Conservation (phyloP, 2,113 vertebrate species). For the Bos taurus region ARS-UCD2.0 NC_037336.1:38021501-38022000, state of each 20-base stretch:
- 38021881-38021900: not conserved
- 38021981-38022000: slow-evolving; percentile 54
- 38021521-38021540: too few relatives aligned
- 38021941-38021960: slow-evolving; percentile 34
- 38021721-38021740: not conserved
- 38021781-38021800: not conserved
- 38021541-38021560: too few relatives aligned
- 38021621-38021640: not conserved
- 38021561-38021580: fast-evolving
- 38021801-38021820: not conserved
- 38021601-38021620: not conserved
- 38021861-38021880: not conserved
- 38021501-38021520: too few relatives aligned
- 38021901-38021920: slow-evolving; percentile 33
- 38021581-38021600: too few relatives aligned
- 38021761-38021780: not conserved
- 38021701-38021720: not conserved
- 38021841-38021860: not conserved
- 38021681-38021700: not conserved
- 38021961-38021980: slow-evolving; percentile 57
- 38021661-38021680: not conserved
- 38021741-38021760: not conserved
- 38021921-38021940: not conserved
- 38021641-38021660: not conserved
- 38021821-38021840: not conserved